Evolutionary conservation across 2,113 vertebrate species (phyloP), one percentile per base, ranked within the genome.

Genomic region (Mirounga angustirostris): DNA sequence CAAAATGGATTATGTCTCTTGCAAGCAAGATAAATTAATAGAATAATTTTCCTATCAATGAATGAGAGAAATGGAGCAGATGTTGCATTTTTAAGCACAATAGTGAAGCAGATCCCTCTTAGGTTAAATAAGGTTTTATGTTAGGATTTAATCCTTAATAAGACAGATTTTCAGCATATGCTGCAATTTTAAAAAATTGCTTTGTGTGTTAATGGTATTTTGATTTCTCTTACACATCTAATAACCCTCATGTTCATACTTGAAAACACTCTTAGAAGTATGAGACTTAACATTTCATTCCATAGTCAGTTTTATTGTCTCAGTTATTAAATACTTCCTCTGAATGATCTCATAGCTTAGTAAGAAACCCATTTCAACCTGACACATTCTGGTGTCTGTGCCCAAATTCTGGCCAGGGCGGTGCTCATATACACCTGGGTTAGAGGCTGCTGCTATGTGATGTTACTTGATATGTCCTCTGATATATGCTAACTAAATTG

Each of bases 131-230:
- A 94, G 30, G 9, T 91, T 97, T 88, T 95, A 54, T 63, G 26
- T 95, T 93, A 94, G 36, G 74, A 95, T 89, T 95, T 89, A 91
- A 73, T 97, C 40, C n/a, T 92, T 91, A 63, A 54, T 73, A 65
- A 96, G 2, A 80, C 4, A 54, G 52, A 74, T 92, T 95, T 96
- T 93, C 71, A 95, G 56, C 92, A 30, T 5, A 65, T 91, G 52
- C 65, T 80, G 2, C 56, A 76, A 2, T 26, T 59, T 65, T 50
- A 13, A 50, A 56, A 7, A 91, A 52, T 89, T 73, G 10, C 16
- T 89, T 65, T 65, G 5, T 93, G 6, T 96, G 4, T 94, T 80
- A 81, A 78, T 28, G 43, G 3, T 96, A 59, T 81, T 65, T 92
- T 76, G 30, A 12, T 80, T 92, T 16, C 19, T 92, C 24, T 81